These are phyloP conservation scores for Pterocles orientalis DNA, from an alignment of 2,113 vertebrate genomes.

Conservation along the genomic window DNA sequence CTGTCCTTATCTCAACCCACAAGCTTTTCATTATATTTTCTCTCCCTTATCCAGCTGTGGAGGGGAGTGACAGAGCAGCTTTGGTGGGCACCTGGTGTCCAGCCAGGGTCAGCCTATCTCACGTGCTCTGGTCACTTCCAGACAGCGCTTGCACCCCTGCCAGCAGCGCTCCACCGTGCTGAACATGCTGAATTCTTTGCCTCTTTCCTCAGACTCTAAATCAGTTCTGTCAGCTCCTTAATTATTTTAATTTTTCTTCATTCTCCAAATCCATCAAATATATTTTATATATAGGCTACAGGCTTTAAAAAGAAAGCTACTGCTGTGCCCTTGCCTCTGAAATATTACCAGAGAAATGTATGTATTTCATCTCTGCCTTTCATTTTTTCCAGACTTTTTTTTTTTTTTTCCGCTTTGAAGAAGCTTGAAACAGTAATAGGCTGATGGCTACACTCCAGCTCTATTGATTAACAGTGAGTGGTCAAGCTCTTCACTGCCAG, in stretches of 20 bases:
- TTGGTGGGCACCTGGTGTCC: too few relatives aligned
- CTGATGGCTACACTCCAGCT: constrained; percentile 45
- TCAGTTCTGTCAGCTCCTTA: constrained; percentile 50
- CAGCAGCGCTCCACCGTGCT: not conserved
- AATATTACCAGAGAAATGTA: constrained; percentile 46
- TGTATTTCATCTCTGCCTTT: constrained; percentile 58
- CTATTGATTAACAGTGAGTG: constrained; percentile 52
- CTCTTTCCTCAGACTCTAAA: constrained; percentile 3
- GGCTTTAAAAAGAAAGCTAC: constrained; percentile 47
- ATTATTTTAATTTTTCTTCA: constrained; percentile 58
- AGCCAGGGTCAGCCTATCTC: too few relatives aligned
- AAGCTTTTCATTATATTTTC: too few relatives aligned
- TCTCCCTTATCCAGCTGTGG: too few relatives aligned
- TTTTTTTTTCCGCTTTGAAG: constrained; percentile 13
- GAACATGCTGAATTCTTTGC: not conserved
- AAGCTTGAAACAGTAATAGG: constrained; percentile 49
- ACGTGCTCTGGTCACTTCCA: not conserved
- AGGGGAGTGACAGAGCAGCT: too few relatives aligned
- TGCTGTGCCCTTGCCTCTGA: constrained; percentile 49
- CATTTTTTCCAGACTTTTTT: constrained; percentile 30
- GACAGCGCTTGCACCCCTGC: not conserved
- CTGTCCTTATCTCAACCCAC: too few relatives aligned
- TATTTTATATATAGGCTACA: constrained; percentile 34
- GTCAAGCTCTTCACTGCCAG: constrained; percentile 25
- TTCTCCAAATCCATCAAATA: constrained; percentile 52